phyloP scores from a whole-genome alignment of 1,140 invertebrate species.

The Uloborus diversus region DNA sequence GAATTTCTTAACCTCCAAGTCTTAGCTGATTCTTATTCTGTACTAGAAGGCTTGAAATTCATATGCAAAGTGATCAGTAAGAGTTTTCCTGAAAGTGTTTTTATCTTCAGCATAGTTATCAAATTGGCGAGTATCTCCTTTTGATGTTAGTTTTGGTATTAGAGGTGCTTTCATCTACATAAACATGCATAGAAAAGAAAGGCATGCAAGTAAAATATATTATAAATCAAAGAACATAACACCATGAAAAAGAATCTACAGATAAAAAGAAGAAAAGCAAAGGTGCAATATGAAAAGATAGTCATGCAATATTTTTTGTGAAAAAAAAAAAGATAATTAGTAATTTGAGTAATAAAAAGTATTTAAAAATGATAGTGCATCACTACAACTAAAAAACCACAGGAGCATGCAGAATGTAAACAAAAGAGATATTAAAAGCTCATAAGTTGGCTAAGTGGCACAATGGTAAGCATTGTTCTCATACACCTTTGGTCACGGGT shows the following conservation, averaged over 20 bases:
- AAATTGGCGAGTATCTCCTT: conserved; percentile 71
- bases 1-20: conserved; percentile 12
- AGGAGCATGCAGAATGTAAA: no score
- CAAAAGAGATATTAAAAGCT: no score
- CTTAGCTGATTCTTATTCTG: conserved; percentile 21
- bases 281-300: conserved; percentile 10
- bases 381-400: no score
- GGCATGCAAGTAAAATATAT: conserved; percentile 53
- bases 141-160: conserved; percentile 69
- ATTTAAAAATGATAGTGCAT: no score
- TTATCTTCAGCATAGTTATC: conserved; percentile 71
- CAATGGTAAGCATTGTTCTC: no score
- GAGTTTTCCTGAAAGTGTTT: conserved; percentile 65
- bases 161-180: conserved; percentile 69
- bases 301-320: conserved; percentile 33
- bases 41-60: conserved; percentile 72
- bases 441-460: no score
- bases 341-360: no score
- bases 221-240: conserved; percentile 24
- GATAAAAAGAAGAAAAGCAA: conserved; percentile 21
- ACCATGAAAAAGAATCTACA: conserved; percentile 20
- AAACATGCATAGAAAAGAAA: conserved; percentile 52
- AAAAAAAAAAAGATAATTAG: no score
- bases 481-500: no score
- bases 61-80: conserved; percentile 67